Evolutionary conservation across 1,140 invertebrate genomes (phyloP).

Genomic region (Reticulitermes speratus): DNA sequence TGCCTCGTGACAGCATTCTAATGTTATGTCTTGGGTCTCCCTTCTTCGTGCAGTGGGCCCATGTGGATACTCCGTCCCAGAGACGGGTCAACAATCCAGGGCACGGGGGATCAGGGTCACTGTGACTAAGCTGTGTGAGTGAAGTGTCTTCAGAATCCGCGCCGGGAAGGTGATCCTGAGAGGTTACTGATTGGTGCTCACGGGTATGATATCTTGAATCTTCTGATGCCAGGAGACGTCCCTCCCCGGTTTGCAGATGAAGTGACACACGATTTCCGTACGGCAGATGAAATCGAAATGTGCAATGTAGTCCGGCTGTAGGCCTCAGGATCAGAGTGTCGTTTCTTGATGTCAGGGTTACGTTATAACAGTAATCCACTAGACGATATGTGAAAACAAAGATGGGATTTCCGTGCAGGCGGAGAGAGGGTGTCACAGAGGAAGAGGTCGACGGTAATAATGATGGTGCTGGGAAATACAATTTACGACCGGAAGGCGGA

Average conservation of each 20-base stretch:
- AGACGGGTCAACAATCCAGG: slow-evolving; percentile 54
- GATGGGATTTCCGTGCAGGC: slow-evolving; percentile 52
- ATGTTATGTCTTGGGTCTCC: slow-evolving; percentile 51
- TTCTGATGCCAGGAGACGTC: neutral
- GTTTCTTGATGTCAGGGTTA: slow-evolving; percentile 58
- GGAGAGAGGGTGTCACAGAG: neutral
- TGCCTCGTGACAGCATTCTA: slow-evolving; percentile 22
- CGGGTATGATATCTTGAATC: neutral
- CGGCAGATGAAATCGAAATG: slow-evolving; percentile 61
- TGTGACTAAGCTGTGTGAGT: neutral
- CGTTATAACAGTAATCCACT: slow-evolving; percentile 65
- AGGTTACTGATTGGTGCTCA: neutral
- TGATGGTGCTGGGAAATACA: slow-evolving; percentile 26
- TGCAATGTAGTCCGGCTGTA: slow-evolving; percentile 55
- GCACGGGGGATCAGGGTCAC: slow-evolving; percentile 42
- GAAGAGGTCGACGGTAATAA: neutral
- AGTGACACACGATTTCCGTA: slow-evolving; percentile 61
- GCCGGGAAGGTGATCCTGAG: neutral
- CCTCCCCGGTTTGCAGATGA: slow-evolving; percentile 52
- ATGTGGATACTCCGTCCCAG: slow-evolving; percentile 53
- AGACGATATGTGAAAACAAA: slow-evolving; percentile 60
- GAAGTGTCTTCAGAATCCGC: neutral
- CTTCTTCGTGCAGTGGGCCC: slow-evolving; percentile 56
- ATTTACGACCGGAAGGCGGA: slow-evolving; percentile 49
- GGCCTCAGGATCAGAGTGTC: slow-evolving; percentile 59